Evolutionary conservation across 2,888 invertebrate species (phyloP).

Genomic region (Clivina fossor): DNA sequence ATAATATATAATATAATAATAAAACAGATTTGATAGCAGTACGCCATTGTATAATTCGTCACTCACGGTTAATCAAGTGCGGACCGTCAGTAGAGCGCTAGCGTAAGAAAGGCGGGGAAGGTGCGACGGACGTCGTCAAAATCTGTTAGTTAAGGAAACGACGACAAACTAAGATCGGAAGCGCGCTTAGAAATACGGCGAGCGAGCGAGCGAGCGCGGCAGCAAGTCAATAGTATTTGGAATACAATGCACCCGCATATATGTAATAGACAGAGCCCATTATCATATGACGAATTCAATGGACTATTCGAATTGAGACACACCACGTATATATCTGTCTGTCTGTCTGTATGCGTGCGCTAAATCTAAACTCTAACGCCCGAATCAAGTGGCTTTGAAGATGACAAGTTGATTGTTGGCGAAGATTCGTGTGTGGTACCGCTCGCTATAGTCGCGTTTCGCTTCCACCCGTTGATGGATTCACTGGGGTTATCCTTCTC

Average conservation of each 20-base stretch:
- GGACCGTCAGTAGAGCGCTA: too few relatives aligned
- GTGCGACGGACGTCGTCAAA: not conserved
- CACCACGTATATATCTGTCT: not conserved
- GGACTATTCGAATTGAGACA: constrained; percentile 22
- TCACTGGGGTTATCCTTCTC: too few relatives aligned
- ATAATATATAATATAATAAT: too few relatives aligned
- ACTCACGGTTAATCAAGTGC: too few relatives aligned
- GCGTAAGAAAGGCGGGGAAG: not conserved
- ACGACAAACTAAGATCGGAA: constrained; percentile 31
- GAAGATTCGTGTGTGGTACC: constrained; percentile 17
- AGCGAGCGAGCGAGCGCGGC: too few relatives aligned
- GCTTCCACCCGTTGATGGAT: too few relatives aligned
- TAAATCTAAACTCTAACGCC: constrained; percentile 49
- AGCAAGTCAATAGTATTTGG: constrained; percentile 33
- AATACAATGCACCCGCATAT: constrained; percentile 51
- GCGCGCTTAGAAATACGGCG: too few relatives aligned
- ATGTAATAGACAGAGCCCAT: constrained; percentile 47
- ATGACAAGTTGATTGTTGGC: constrained; percentile 51
- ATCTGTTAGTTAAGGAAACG: constrained; percentile 29
- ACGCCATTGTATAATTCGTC: too few relatives aligned
- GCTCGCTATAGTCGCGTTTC: too few relatives aligned
- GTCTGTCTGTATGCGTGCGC: constrained; percentile 35
- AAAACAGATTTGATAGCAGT: too few relatives aligned
- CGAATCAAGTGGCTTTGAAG: constrained; percentile 51
- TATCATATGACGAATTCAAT: constrained; percentile 31